Conservation (phyloP, 2,113 vertebrate genomes). For the Phrynocephalus versicolor region DNA sequence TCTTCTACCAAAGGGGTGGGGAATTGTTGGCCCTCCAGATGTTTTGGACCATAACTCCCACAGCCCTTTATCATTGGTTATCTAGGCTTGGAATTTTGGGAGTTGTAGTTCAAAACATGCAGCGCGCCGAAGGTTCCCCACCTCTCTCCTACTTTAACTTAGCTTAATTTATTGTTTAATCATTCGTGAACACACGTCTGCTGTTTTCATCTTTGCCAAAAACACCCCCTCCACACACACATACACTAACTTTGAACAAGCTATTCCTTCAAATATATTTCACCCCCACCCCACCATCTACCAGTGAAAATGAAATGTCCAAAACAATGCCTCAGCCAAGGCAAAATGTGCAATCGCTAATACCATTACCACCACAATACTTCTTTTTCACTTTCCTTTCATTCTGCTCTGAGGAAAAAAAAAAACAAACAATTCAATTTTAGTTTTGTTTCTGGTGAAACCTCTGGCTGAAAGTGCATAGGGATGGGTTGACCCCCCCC, state of each 20-base stretch:
- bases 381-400: neutral
- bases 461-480: neutral
- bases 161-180: neutral
- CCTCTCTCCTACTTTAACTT: neutral
- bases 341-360: neutral
- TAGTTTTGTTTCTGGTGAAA: neutral
- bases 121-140: too few relatives aligned
- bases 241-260: neutral
- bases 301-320: neutral
- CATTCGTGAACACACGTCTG: neutral
- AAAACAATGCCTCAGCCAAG: neutral
- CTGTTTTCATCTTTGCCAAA: neutral
- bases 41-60: too few relatives aligned
- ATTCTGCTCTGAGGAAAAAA: neutral
- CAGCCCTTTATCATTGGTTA: too few relatives aligned
- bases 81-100: too few relatives aligned
- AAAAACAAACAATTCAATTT: neutral
- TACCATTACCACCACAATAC: too few relatives aligned
- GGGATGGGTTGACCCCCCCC: too few relatives aligned
- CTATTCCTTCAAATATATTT: neutral
- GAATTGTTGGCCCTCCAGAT: too few relatives aligned
- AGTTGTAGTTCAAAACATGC: too few relatives aligned
- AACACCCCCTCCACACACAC: neutral
- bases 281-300: neutral
- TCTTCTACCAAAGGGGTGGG: too few relatives aligned